A percentile compares a stretch with the other conserved stretches of the same genome.
phyloP scores from a whole-genome alignment of 2,888 invertebrate species.

The Leptopilina myrica region DNA sequence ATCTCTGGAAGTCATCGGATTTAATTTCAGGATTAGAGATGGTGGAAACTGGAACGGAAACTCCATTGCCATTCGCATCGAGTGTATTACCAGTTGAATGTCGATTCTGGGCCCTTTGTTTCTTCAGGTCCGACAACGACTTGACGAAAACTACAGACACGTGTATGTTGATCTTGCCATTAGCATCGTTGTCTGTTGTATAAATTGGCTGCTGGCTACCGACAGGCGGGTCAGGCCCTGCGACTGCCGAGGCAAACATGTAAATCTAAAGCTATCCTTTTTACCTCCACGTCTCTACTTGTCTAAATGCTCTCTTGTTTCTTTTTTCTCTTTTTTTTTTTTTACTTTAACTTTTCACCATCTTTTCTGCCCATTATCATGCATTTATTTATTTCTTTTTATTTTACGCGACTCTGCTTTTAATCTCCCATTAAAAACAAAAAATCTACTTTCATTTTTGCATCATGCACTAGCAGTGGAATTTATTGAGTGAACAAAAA shows the following conservation, averaged over 20 bases:
- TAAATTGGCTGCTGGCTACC: constrained; percentile 77
- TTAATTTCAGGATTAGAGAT: constrained; percentile 71
- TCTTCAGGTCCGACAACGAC: constrained; percentile 94
- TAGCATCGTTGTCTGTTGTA: constrained; percentile 84
- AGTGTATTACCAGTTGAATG: constrained; percentile 78
- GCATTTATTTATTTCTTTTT: constrained; percentile 5
- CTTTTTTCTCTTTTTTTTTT: neutral
- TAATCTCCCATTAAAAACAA: neutral
- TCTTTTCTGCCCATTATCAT: constrained; percentile 25
- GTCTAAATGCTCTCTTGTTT: constrained; percentile 41
- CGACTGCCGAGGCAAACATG: constrained; percentile 74
- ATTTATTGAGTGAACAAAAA: constrained; percentile 21
- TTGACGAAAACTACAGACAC: constrained; percentile 90
- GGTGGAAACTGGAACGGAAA: constrained; percentile 76
- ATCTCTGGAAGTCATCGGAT: constrained; percentile 78
- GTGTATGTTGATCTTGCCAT: constrained; percentile 93
- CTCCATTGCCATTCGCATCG: constrained; percentile 73
- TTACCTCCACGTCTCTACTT: constrained; percentile 37
- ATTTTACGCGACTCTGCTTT: constrained; percentile 30
- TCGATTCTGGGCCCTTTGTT: constrained; percentile 91
- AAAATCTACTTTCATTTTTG: constrained; percentile 23
- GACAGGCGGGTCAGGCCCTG: constrained; percentile 72
- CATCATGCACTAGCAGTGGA: constrained; percentile 39
- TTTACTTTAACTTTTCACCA: neutral
- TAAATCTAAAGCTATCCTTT: constrained; percentile 69